phyloP scores from a whole-genome alignment of 1,140 invertebrate species.

The Rhopalosiphum padi region DNA sequence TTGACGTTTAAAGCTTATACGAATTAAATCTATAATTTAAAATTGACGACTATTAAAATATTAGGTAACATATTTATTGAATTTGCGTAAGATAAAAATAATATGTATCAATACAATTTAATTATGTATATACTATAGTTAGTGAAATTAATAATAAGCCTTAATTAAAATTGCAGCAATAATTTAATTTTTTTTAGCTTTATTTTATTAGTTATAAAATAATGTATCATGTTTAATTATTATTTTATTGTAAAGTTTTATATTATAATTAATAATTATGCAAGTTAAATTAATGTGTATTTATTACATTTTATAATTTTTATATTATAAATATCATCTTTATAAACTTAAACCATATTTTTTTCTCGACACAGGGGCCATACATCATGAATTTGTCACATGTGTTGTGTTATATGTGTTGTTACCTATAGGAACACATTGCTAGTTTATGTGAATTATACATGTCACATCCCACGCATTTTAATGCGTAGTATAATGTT shows the following conservation, averaged over 20 bases:
- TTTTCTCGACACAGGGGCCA: neutral
- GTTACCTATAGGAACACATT: neutral
- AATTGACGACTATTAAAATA: no score
- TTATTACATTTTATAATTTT: neutral
- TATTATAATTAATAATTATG: neutral
- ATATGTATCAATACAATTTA: neutral
- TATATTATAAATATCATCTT: no score
- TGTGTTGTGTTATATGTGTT: neutral
- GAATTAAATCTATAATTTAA: neutral
- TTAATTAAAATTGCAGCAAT: neutral
- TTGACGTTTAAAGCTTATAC: neutral
- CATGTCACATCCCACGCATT: neutral
- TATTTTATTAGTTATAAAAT: neutral
- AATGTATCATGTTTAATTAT: no score
- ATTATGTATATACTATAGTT: neutral
- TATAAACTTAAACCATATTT: neutral
- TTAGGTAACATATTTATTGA: no score
- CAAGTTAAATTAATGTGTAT: neutral
- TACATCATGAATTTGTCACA: neutral
- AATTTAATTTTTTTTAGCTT: neutral
- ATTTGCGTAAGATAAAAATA: no score
- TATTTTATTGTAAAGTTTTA: neutral
- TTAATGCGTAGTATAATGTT: neutral
- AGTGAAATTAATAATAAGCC: neutral
- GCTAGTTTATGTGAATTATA: neutral